Evolutionary conservation across 2,797 vertebrate genomes (phyloP), one percentile per base, ranked within the genome.

Genomic region (Aulostomus chinensis): DNA sequence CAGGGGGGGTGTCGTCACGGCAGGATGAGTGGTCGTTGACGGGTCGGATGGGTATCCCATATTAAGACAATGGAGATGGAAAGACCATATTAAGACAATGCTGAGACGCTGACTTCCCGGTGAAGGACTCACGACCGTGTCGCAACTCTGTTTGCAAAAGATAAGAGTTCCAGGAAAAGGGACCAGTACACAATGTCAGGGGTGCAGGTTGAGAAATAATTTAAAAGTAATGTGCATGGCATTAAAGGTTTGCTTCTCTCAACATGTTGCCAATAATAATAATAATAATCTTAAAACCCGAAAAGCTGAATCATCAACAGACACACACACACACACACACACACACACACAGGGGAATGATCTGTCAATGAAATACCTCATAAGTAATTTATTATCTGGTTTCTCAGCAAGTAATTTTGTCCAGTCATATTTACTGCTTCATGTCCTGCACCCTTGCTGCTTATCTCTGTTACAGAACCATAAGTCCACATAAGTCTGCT

Each of bases 61-160:
- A 91, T 90, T 90, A 90, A 89, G 88, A 38, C 16, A 21, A 4
- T 9, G 86, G 83, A 36, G 24, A 29, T 30, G 88, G 86, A 85
- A 87, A 88, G 89, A 88, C 88, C 91, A 90, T 90, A 91, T 90
- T 90, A 91, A 91, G 89, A 90, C 52, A 83, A 75, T 74, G 76
- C 68, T 68, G 84, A 91, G 84, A 91, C 76, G 68, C 33, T 40
- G 81, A 77, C 65, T 79, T 36, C 49, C 65, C 73, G 72, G 82
- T 79, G 42, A 73, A 81, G 76, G 62, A 51, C 68, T 72, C 76
- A 71, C 58, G n/a, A n/a, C 71, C 63, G 72, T 90, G 82, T 68
- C 50, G 85, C 45, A 86, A 88, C 58, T 29, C 1, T 91, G 59
- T 92, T 91, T 91, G 77, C 73, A 16, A 16, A 55, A 86, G 88